Percentiles rank a stretch among this genome's conserved stretches.
Conservation (phyloP, 1,140 invertebrate species). For the Trichonephila inaurata region DNA sequence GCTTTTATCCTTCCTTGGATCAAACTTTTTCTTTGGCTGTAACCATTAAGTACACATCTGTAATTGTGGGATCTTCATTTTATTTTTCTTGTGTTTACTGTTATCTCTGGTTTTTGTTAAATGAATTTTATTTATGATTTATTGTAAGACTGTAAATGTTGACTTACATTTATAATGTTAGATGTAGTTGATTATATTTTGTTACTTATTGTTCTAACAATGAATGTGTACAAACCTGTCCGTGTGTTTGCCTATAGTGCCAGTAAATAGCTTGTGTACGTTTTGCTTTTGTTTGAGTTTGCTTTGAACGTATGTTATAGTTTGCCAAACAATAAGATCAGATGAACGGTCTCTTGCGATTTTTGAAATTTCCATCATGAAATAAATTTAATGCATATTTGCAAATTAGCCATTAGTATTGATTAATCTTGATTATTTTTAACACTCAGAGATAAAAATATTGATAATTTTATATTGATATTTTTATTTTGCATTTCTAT, state of each 20-base stretch:
- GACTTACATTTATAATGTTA: neutral
- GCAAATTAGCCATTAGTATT: too few relatives aligned
- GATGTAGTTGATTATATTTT: neutral
- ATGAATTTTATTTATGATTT: slow-evolving; percentile 24
- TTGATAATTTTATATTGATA: neutral
- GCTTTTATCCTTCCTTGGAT: slow-evolving; percentile 4
- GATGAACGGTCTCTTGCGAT: too few relatives aligned
- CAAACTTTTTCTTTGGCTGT: neutral
- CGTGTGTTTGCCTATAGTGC: neutral
- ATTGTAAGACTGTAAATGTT: slow-evolving; percentile 28
- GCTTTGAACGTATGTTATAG: neutral
- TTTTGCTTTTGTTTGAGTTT: neutral
- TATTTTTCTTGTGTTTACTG: neutral
- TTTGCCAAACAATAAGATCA: too few relatives aligned
- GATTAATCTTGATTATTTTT: neutral
- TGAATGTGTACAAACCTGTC: slow-evolving; percentile 18
- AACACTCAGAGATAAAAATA: slow-evolving; percentile 8
- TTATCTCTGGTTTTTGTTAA: slow-evolving; percentile 20
- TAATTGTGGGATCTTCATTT: slow-evolving; percentile 6
- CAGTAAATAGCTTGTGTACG: neutral
- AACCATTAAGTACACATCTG: slow-evolving; percentile 20
- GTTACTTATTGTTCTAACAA: slow-evolving; percentile 10
- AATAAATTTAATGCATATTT: too few relatives aligned
- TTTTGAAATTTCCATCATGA: too few relatives aligned
- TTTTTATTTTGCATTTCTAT: too few relatives aligned